Conservation (phyloP, 1,140 invertebrate genomes). For the Leucophenga varia region DNA sequence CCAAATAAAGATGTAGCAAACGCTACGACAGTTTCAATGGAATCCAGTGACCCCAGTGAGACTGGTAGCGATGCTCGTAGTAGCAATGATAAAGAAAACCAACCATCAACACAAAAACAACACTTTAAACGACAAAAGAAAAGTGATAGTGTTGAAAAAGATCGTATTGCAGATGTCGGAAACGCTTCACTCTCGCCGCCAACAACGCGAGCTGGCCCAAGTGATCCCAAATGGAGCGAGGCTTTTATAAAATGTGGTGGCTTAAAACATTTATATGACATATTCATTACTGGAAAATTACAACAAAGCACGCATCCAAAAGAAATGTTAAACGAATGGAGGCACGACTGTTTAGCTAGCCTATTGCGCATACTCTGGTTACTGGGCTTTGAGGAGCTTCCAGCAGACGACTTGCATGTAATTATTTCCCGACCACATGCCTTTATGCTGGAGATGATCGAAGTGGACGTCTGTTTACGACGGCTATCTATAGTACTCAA, state of each 20-base stretch:
- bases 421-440: slow-evolving; percentile 66
- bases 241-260: slow-evolving; percentile 85
- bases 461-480: slow-evolving; percentile 77
- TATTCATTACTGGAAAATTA: slow-evolving; percentile 81
- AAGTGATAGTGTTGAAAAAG: slow-evolving; percentile 27
- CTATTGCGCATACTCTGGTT: slow-evolving; percentile 76
- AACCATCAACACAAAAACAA: slow-evolving; percentile 38
- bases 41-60: slow-evolving; percentile 18
- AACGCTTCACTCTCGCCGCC: slow-evolving; percentile 29
- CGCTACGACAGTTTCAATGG: slow-evolving; percentile 17
- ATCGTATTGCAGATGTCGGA: slow-evolving; percentile 27
- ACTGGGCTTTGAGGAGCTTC: slow-evolving; percentile 72
- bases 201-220: slow-evolving; percentile 4
- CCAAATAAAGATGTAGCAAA: slow-evolving; percentile 19
- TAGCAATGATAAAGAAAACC: slow-evolving; percentile 41
- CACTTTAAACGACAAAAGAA: slow-evolving; percentile 42
- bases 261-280: slow-evolving; percentile 83
- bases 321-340: slow-evolving; percentile 82
- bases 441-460: slow-evolving; percentile 80
- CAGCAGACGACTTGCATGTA: slow-evolving; percentile 64
- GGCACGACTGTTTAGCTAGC: slow-evolving; percentile 88
- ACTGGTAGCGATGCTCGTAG: slow-evolving; percentile 31
- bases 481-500: slow-evolving; percentile 83
- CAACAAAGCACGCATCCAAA: slow-evolving; percentile 62
- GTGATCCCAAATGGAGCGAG: slow-evolving; percentile 65